Percentiles rank a stretch among this genome's conserved stretches.
Evolutionary conservation across 2,888 invertebrate species (phyloP).

Genomic region (Macrosoma leucophasiata): DNA sequence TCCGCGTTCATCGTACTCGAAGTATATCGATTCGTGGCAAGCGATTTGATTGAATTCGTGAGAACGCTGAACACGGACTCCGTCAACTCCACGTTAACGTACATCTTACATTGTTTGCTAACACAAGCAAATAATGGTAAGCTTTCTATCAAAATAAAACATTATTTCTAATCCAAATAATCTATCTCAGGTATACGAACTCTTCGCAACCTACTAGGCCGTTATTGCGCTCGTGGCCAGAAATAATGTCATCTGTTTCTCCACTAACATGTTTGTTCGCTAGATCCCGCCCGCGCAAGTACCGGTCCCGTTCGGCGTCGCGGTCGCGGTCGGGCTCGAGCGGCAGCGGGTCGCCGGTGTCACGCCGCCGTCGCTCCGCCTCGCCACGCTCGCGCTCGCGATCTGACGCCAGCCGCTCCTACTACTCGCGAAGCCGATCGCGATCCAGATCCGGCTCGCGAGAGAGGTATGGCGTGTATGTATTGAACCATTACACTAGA

Average conservation of each 20-base stretch:
- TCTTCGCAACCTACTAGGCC: too few relatives aligned
- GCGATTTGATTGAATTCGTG: too few relatives aligned
- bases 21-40: too few relatives aligned
- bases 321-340: constrained; percentile 74
- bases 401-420: constrained; percentile 76
- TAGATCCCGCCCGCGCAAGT: constrained; percentile 79
- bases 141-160: too few relatives aligned
- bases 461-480: constrained; percentile 63
- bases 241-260: constrained; percentile 1
- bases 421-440: constrained; percentile 76
- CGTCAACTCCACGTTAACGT: too few relatives aligned
- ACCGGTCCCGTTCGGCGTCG: constrained; percentile 79
- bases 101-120: too few relatives aligned
- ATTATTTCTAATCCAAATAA: too few relatives aligned
- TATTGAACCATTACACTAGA: too few relatives aligned
- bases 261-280: not conserved
- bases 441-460: constrained; percentile 75
- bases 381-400: constrained; percentile 75
- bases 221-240: too few relatives aligned
- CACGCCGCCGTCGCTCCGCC: constrained; percentile 60
- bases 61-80: too few relatives aligned
- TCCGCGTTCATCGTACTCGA: constrained; percentile 63
- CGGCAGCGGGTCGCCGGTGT: constrained; percentile 55
- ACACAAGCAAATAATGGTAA: too few relatives aligned
- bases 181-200: too few relatives aligned